Evolutionary conservation across 2,888 invertebrate species (phyloP).

Genomic region (Agrenia bidenticulata): DNA sequence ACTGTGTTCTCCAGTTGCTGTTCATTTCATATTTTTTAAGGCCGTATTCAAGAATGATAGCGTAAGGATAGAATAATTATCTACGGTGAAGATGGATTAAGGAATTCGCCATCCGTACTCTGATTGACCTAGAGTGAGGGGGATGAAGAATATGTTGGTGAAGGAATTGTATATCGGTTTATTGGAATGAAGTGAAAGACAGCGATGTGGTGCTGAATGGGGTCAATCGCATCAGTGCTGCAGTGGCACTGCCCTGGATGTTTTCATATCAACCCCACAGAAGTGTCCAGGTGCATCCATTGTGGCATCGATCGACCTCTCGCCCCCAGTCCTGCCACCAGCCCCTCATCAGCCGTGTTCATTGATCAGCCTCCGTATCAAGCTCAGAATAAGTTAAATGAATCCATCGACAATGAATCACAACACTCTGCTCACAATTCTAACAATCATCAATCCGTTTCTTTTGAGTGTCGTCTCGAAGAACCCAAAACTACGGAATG

Average conservation of each 20-base stretch:
- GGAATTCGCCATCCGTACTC: no score
- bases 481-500: conserved; percentile 52
- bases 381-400: conserved; percentile 14
- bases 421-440: conserved; percentile 12
- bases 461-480: conserved; percentile 51
- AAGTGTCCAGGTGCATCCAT: conserved; percentile 64
- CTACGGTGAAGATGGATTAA: no score
- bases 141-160: no score
- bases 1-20: no score
- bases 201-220: conserved; percentile 64
- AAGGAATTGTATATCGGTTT: no score
- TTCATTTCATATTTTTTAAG: no score
- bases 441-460: conserved; percentile 39
- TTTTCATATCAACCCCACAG: conserved; percentile 74
- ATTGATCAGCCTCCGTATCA: conserved; percentile 17
- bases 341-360: neutral
- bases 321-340: neutral
- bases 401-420: conserved; percentile 1
- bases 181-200: no score
- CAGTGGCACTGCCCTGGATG: conserved; percentile 90
- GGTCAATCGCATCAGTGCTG: conserved; percentile 89
- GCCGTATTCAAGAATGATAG: no score
- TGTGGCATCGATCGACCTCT: neutral
- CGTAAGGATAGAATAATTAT: no score
- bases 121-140: no score